Percentiles rank a stretch among this genome's conserved stretches.
These are phyloP conservation scores for Martes martes DNA, from an alignment of 2,113 vertebrate genomes.

Conservation along the genomic window DNA sequence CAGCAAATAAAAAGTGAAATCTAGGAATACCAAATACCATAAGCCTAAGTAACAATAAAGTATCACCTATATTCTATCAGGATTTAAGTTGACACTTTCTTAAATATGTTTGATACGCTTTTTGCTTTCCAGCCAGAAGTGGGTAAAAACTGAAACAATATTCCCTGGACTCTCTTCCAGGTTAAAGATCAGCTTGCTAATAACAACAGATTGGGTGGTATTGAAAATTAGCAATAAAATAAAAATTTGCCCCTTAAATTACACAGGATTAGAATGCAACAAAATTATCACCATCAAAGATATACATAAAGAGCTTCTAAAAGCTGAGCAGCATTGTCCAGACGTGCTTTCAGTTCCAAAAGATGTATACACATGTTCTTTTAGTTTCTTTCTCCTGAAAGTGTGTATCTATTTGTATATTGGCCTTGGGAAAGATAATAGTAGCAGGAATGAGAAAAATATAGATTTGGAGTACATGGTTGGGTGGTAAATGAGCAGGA, in stretches of 20 bases:
- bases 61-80: neutral
- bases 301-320: neutral
- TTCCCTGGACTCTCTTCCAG: neutral
- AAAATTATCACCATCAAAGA: neutral
- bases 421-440: neutral
- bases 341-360: neutral
- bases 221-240: neutral
- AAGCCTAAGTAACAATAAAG: neutral
- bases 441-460: neutral
- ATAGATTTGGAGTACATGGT: neutral
- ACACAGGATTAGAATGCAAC: neutral
- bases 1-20: neutral
- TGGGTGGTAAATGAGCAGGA: neutral
- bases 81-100: neutral
- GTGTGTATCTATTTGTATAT: neutral
- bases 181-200: neutral
- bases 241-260: neutral
- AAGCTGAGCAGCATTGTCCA: neutral
- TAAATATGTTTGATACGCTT: neutral
- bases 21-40: neutral
- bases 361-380: neutral
- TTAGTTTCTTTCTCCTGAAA: neutral
- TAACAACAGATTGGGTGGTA: neutral
- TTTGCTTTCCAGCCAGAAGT: neutral
- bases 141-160: neutral